Evolutionary conservation across 1,140 invertebrate genomes (phyloP).

Genomic region (Orchesella cincta): DNA sequence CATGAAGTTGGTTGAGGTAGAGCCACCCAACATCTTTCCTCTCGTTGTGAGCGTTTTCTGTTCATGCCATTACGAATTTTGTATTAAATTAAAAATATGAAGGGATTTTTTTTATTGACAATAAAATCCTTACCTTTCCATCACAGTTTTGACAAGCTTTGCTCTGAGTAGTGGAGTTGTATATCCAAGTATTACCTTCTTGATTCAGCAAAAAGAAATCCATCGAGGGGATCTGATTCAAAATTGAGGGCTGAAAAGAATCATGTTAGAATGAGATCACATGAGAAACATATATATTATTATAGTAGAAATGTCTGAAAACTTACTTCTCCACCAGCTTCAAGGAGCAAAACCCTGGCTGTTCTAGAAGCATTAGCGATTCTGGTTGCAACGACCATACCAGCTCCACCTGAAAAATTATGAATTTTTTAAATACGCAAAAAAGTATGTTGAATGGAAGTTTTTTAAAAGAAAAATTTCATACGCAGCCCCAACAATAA

Average conservation of each 20-base stretch:
- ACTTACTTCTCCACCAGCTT: not conserved
- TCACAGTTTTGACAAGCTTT: not conserved
- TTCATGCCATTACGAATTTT: not conserved
- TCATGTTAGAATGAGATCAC: no score
- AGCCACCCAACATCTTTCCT: constrained; percentile 60
- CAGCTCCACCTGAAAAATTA: not conserved
- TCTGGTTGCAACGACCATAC: not conserved
- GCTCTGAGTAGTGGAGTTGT: not conserved
- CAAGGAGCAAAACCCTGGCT: not conserved
- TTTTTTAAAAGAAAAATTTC: no score
- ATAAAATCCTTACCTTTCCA: not conserved
- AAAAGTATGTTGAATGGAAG: no score
- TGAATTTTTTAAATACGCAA: no score
- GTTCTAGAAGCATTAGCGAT: not conserved
- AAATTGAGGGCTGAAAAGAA: not conserved
- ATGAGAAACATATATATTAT: no score
- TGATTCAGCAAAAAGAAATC: not conserved
- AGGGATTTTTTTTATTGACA: not conserved
- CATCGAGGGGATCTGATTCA: not conserved
- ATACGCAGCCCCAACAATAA: no score
- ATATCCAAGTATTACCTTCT: not conserved
- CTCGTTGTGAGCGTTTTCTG: constrained; percentile 46
- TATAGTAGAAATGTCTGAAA: not conserved
- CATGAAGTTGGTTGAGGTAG: constrained; percentile 64
- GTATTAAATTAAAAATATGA: not conserved